Evolutionary conservation across 2,888 invertebrate genomes (phyloP), one percentile per base, ranked within the genome.

Genomic region (Buathra laborator): DNA sequence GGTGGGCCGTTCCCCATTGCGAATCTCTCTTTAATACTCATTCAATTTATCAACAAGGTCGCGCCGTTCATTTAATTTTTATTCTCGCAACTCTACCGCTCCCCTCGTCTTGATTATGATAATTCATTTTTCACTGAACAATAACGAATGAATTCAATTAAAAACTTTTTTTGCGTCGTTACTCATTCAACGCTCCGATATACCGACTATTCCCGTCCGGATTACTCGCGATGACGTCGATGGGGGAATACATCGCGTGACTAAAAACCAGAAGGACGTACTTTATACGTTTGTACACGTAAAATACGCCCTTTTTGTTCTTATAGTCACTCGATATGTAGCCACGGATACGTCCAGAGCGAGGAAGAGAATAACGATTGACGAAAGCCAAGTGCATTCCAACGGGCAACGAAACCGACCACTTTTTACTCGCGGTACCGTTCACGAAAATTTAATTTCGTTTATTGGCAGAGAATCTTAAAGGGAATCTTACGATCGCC

Each of bases 381-480:
- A 71, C 67, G 46, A 56, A 19, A 76, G 51, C 62, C 56, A 67
- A 80, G 75, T 74, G 72, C 74, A 56, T 79, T 87, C 64, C 78
- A 77, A 83, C 87, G 83, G 24, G 16, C 83, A 74, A 44, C 83
- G 84, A 87, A 86, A 76, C 76, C 86, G 85, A 88, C 88, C 88
- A 83, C 86, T 90, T 90, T 90, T 90, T 90, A 44, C 14, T 12
- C 86, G 83, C 64, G 67, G 64, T 29, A 81, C 37, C 83, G 78
- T 84, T 87, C 85, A 85, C 87, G 86, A 87, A 88, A 89, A 89
- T 91, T 89, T 90, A 89, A 90, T 90, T 90, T 90, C 86, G 88
- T 90, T 90, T 88, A 89, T 89, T 86, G 86, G 74, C 87, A 76
- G 74, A 83, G 77, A 72, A 77, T 77, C 62, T 67, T 62, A 24